Base-by-base conservation (phyloP, 2,113 vertebrate genomes). In the Tautogolabrus adspersus region DNA sequence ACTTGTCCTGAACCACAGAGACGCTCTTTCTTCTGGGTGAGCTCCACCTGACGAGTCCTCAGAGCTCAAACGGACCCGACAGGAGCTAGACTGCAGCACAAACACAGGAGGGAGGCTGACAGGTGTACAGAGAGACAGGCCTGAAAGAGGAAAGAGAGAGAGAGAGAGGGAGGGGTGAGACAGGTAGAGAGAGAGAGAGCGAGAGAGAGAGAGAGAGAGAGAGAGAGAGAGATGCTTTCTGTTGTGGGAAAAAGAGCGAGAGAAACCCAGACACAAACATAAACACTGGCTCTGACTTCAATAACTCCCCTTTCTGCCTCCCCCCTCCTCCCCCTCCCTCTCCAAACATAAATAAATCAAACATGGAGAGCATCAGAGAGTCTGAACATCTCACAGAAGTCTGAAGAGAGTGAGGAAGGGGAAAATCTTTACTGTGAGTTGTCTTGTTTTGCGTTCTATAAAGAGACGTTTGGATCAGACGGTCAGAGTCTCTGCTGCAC, bases 251-350 rank as follows among this genome's bases (percentile, higher is more conserved):
- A 61, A 72, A 57, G 77, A 79, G 80, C 56, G 82, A 89, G 68
- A 66, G 75, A 83, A 88, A 88, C 60, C 90, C 88, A 93, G 92
- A 93, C 92, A 93, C 88, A 91, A 93, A 93, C 89, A 93, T 91
- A 90, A 93, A 93, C 89, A 93, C 71, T 83, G 86, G 86, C 77
- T 40, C 22, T 73, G 18, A 90, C 90, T 90, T 93, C 87, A 93
- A 89, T 90, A 82, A 75, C 82, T 87, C 81, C 82, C 78, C 85
- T 89, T 79, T 90, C 75, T 72, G 81, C 55, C 56, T 74, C 42
- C 23, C 46, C 44, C 71, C 66, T 79, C 55, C 56, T 74, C 42
- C 23, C 51, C 44, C 71, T 62, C 61, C 75, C 51, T 38, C 40
- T 56, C 73, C 71, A 61, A 73, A 67, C 78, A 88, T 87, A 90